Evolutionary conservation across 1,140 invertebrate genomes (phyloP), one percentile per base, ranked within the genome.

Genomic region (Drosophila murphyi): DNA sequence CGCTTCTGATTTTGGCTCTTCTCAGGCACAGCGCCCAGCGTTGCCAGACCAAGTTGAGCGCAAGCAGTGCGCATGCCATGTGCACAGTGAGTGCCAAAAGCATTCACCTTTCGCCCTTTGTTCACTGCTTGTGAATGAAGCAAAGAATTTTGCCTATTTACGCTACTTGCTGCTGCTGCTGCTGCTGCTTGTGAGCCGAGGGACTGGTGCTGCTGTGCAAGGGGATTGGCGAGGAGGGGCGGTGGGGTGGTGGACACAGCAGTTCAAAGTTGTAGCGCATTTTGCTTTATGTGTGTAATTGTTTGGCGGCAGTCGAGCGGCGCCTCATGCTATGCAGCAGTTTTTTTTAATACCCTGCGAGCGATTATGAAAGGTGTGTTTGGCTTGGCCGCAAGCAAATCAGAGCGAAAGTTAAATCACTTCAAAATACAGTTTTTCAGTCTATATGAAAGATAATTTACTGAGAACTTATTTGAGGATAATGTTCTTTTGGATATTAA

Each of bases 251-350:
- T n/a, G 20, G 70, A 64, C 50, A 48, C 50, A 48, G 59, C 71
- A 87, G 82, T 76, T 86, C 78, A 86, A 87, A 86, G 79, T 87
- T 82, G 82, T 73, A 82, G 69, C 75, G 76, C 72, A 78, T 82
- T 76, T 79, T 81, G 76, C 83, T 83, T 72, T 78, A 75, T 88
- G 83, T 83, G 78, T 88, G 77, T 75, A 83, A 88, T 89, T 87
- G 83, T 88, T 88, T 80, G 83, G 68, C 69, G 73, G 75, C 64
- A 67, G 61, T 75, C 72, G 50, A 65, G 67, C 74, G 69, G 32
- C 71, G 82, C 75, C 78, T 61, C 78, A 52, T 63, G 60, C 60
- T 76, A 64, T 67, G 56, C 72, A 65, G 64, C 43, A 54, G 45
- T 65, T 76, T 51, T 56, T 56, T 63, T 72, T 67, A 51, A 52